Evolutionary conservation across 92 coral and sea anemone species (phyloP).

Genomic region (Nematostella vectensis): DNA sequence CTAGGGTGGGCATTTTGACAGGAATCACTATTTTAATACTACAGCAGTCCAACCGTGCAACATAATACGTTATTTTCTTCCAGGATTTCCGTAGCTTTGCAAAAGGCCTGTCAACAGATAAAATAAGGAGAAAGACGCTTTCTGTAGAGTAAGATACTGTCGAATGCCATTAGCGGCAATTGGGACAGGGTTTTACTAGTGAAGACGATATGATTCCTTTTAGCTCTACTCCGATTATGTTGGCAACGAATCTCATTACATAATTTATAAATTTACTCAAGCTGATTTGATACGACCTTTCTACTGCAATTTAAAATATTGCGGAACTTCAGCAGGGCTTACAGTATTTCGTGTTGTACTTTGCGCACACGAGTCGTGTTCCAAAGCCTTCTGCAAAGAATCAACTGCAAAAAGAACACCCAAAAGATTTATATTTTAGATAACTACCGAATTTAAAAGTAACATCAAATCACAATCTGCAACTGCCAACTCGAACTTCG

Average conservation of each 20-base stretch:
- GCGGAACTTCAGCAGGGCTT: neutral
- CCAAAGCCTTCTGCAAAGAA: neutral
- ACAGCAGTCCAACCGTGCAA: neutral
- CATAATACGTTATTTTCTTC: neutral
- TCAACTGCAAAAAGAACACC: neutral
- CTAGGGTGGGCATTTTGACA: too few species aligned
- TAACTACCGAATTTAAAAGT: too few species aligned
- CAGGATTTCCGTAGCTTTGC: neutral
- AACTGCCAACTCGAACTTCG: too few species aligned
- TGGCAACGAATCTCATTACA: neutral
- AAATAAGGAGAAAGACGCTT: neutral
- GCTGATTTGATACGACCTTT: neutral
- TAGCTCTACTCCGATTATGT: neutral
- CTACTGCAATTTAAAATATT: neutral
- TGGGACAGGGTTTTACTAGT: neutral
- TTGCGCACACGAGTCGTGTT: conserved; percentile 1
- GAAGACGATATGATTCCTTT: neutral
- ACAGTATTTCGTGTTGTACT: neutral
- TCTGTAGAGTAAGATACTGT: neutral
- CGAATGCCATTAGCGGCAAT: neutral
- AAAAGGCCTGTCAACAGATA: neutral
- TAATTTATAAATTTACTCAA: neutral
- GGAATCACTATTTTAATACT: too few species aligned
- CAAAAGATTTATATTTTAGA: too few species aligned
- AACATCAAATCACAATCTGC: too few species aligned